These are phyloP conservation scores for Heteropelma amictum DNA, from an alignment of 2,888 invertebrate species.

Conservation along the genomic window DNA sequence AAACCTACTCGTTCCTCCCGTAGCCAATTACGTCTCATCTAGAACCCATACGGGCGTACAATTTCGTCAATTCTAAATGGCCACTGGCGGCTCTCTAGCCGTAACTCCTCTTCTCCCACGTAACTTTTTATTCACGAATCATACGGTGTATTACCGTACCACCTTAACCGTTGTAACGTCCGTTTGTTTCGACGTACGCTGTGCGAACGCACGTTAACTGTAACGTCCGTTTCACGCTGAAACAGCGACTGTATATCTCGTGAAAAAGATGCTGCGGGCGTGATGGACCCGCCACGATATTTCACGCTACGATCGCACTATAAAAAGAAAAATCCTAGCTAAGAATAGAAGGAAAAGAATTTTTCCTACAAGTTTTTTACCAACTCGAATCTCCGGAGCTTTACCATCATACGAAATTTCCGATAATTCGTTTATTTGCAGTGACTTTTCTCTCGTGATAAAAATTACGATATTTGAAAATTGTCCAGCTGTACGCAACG, in stretches of 20 bases:
- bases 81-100: conserved; percentile 34
- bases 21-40: conserved; percentile 30
- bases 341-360: background rate
- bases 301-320: background rate
- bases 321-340: background rate
- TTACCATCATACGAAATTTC: background rate
- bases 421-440: too few relatives aligned
- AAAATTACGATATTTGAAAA: background rate
- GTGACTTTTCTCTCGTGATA: background rate
- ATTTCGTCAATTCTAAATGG: conserved; percentile 32
- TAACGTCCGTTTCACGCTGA: conserved; percentile 28
- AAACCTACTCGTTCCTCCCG: conserved; percentile 33
- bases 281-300: background rate
- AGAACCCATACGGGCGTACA: background rate
- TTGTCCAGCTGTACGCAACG: background rate
- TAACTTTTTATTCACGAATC: conserved; percentile 32
- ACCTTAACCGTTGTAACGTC: conserved; percentile 52
- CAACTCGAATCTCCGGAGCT: background rate
- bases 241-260: background rate
- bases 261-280: background rate
- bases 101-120: conserved; percentile 41
- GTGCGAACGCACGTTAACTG: conserved; percentile 18
- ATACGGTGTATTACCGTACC: conserved; percentile 24
- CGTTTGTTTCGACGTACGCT: conserved; percentile 39
- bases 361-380: too few relatives aligned